These are phyloP conservation scores for Lacerta viridis DNA, from an alignment of 2,797 vertebrate genomes.

Conservation along the genomic window DNA sequence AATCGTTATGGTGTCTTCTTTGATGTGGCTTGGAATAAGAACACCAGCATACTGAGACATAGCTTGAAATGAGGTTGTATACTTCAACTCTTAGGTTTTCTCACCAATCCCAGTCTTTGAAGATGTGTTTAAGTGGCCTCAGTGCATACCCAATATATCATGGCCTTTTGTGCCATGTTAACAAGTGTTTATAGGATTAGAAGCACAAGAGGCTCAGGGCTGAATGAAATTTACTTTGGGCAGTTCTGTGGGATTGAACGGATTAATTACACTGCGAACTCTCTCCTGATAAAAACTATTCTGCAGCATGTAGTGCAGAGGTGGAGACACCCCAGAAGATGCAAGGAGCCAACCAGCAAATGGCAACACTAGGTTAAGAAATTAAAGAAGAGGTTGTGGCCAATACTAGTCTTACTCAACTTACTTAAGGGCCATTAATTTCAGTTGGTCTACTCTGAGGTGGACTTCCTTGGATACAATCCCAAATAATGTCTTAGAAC, in stretches of 20 bases:
- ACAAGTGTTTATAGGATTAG: constrained; percentile 10
- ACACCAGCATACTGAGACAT: neutral
- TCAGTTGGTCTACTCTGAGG: neutral
- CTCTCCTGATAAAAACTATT: neutral
- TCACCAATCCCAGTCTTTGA: constrained; percentile 14
- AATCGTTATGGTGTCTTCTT: constrained; percentile 8
- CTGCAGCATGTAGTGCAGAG: neutral
- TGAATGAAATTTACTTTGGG: neutral
- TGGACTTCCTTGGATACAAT: neutral
- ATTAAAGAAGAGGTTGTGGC: neutral
- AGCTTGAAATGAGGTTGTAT: constrained; percentile 37
- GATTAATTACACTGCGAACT: neutral
- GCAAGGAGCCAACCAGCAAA: neutral
- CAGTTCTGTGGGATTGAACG: neutral
- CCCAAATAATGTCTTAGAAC: neutral
- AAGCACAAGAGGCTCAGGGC: neutral
- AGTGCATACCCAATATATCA: neutral
- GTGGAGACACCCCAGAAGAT: neutral
- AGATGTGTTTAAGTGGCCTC: constrained; percentile 10
- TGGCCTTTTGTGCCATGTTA: neutral
- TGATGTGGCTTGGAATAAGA: constrained; percentile 41
- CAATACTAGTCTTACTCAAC: neutral
- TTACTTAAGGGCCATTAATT: too few species aligned
- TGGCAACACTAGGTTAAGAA: neutral
- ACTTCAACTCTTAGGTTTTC: constrained; percentile 23